A percentile compares a stretch with the other conserved stretches of the same genome.
phyloP scores from a whole-genome alignment of 1,140 invertebrate genomes.

The Eriocheir sinensis region DNA sequence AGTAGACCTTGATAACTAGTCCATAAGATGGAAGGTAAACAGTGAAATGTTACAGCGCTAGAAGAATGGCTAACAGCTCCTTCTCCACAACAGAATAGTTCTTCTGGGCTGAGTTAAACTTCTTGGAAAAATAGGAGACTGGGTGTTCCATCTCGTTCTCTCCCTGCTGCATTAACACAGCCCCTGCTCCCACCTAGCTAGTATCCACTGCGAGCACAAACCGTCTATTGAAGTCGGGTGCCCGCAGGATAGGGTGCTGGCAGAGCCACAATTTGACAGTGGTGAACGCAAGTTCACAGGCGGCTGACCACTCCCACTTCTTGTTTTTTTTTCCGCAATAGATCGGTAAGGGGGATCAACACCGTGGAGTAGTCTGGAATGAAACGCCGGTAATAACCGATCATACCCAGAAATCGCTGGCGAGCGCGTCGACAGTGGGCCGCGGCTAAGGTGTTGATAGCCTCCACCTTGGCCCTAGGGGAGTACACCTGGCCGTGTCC shows the following conservation, averaged over 20 bases:
- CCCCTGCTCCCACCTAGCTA: not conserved
- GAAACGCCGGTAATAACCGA: not conserved
- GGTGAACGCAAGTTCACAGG: not conserved
- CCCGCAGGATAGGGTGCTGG: not conserved
- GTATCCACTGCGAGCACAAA: too few relatives aligned
- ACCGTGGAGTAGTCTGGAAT: not conserved
- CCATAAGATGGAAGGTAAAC: not conserved
- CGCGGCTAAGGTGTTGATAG: not conserved
- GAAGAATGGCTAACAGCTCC: not conserved
- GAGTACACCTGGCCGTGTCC: not conserved
- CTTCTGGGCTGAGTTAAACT: constrained; percentile 29
- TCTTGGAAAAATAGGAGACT: constrained; percentile 32
- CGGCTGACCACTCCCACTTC: not conserved
- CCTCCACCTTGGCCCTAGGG: not conserved
- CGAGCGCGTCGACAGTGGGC: not conserved
- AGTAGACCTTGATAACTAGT: not conserved
- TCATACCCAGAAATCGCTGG: not conserved
- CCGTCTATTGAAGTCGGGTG: not conserved
- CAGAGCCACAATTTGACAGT: not conserved
- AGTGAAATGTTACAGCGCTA: not conserved
- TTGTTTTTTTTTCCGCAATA: not conserved
- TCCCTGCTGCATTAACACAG: not conserved
- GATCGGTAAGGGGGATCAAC: not conserved
- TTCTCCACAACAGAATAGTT: constrained; percentile 38
- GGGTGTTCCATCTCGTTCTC: not conserved